A percentile compares a stretch with the other conserved stretches of the same genome.
These are phyloP conservation scores for Serinus canaria DNA, from an alignment of 2,113 vertebrate species.

Conservation along the genomic window DNA sequence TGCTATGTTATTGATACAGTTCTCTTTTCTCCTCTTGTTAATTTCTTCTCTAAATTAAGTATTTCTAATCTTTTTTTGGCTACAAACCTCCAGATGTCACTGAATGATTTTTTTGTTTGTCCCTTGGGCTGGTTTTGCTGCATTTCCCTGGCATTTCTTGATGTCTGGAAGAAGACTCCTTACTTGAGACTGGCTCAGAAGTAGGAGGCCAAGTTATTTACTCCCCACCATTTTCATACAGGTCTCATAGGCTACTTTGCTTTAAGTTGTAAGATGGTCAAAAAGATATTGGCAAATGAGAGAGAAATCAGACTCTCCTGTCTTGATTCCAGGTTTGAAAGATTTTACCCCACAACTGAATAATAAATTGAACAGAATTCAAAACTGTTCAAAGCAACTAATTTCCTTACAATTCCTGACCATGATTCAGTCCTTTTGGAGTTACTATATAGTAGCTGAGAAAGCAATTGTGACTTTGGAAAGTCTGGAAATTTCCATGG, in stretches of 20 bases:
- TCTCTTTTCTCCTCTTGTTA: neutral
- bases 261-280: neutral
- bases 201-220: neutral
- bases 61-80: neutral
- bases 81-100: neutral
- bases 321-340: neutral
- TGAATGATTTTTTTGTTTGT: neutral
- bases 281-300: neutral
- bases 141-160: neutral
- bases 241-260: neutral
- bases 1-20: neutral
- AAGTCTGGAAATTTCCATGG: neutral
- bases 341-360: neutral
- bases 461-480: neutral
- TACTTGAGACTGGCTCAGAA: neutral
- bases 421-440: neutral
- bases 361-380: neutral
- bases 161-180: neutral
- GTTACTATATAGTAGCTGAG: neutral
- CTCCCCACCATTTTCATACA: neutral
- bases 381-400: accelerated
- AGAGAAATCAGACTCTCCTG: neutral
- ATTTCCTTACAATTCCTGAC: neutral
- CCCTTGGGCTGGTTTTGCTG: neutral
- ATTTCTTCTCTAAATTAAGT: neutral